Evolutionary conservation across 2,888 invertebrate species (phyloP).

Genomic region (Epistrophella euchroma): DNA sequence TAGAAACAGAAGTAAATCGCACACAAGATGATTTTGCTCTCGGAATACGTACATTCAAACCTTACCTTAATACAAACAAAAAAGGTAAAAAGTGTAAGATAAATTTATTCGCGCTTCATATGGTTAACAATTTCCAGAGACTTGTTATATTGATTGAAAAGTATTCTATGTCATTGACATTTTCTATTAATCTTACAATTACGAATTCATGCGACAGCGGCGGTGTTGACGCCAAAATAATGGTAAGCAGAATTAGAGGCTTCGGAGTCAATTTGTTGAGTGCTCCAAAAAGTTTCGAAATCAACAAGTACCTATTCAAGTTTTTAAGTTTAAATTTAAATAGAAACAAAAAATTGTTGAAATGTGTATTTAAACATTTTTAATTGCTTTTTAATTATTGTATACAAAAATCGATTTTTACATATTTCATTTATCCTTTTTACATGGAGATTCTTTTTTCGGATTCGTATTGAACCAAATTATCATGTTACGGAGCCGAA

Average conservation of each 20-base stretch:
- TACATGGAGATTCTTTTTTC: too few species aligned
- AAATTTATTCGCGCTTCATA: slow-evolving; percentile 9
- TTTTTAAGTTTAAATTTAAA: too few species aligned
- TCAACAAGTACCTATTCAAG: background rate
- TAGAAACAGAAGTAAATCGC: slow-evolving; percentile 31
- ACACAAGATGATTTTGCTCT: background rate
- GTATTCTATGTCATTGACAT: slow-evolving; percentile 20
- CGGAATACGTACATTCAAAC: background rate
- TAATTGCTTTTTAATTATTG: too few species aligned
- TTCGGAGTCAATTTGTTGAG: background rate
- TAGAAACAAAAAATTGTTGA: too few species aligned
- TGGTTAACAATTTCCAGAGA: background rate
- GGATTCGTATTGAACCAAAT: too few species aligned
- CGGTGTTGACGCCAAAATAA: too few species aligned
- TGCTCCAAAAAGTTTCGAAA: background rate
- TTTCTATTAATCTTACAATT: slow-evolving; percentile 20
- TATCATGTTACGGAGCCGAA: too few species aligned
- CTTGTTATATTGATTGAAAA: slow-evolving; percentile 16
- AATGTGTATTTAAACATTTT: too few species aligned
- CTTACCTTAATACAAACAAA: background rate
- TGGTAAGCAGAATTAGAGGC: background rate
- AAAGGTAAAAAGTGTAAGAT: slow-evolving; percentile 2
- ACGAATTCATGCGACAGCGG: background rate
- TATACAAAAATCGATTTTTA: too few species aligned
- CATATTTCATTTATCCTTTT: too few species aligned